These are phyloP conservation scores for Cylindroiulus punctatus DNA, from an alignment of 2,888 invertebrate genomes.

Conservation along the genomic window DNA sequence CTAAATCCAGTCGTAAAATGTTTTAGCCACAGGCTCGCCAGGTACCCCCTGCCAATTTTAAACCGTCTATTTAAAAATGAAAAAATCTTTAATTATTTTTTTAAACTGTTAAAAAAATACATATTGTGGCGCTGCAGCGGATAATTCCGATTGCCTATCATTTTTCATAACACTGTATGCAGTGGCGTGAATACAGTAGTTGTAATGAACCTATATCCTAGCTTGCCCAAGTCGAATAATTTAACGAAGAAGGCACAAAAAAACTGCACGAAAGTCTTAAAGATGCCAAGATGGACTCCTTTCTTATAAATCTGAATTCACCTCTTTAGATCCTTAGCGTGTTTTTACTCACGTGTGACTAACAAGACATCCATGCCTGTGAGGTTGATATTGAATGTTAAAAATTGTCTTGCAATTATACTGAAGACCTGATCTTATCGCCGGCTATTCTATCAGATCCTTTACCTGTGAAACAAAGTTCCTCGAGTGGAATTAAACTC, in stretches of 20 bases:
- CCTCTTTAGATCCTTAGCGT: background rate
- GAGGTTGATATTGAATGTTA: slow-evolving; percentile 10
- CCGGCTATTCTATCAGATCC: slow-evolving; percentile 13
- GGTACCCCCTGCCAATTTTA: slow-evolving; percentile 37
- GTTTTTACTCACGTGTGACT: slow-evolving; percentile 48
- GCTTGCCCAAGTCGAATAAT: background rate
- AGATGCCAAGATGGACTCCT: slow-evolving; percentile 20
- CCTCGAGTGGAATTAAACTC: background rate
- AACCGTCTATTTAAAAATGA: slow-evolving; percentile 32
- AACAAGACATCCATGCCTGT: slow-evolving; percentile 30
- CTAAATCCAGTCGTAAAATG: slow-evolving; percentile 40
- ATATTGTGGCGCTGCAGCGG: background rate
- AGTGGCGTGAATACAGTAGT: slow-evolving; percentile 21
- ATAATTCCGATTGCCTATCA: background rate
- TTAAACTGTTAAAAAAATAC: background rate
- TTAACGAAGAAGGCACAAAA: background rate
- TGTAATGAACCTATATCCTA: slow-evolving; percentile 1
- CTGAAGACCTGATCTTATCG: slow-evolving; percentile 45
- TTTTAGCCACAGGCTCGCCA: background rate
- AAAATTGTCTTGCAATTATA: background rate
- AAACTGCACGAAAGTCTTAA: background rate
- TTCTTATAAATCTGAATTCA: background rate
- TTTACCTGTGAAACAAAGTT: slow-evolving; percentile 32
- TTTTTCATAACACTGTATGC: background rate
- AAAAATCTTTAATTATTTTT: slow-evolving; percentile 21